A percentile compares a stretch with the other conserved stretches of the same genome.
These are phyloP conservation scores for Pholis gunnellus DNA, from an alignment of 2,113 vertebrate species.

Conservation along the genomic window DNA sequence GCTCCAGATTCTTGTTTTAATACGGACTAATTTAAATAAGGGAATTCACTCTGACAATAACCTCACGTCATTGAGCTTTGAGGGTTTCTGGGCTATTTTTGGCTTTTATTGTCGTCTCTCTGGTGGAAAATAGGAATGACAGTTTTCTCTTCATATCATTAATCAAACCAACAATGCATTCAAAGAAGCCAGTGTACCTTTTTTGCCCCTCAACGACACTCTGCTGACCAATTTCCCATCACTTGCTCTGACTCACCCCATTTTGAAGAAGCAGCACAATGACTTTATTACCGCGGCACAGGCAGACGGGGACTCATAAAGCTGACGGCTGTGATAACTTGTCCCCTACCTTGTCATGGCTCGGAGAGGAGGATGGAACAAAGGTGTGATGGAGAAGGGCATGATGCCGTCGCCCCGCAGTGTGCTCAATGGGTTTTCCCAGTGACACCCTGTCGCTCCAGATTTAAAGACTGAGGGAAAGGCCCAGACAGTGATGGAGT, in stretches of 20 bases:
- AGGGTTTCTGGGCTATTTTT: slow-evolving; percentile 52
- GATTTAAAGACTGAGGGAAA: slow-evolving; percentile 64
- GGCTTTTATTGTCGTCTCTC: slow-evolving; percentile 50
- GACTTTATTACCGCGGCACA: slow-evolving; percentile 74
- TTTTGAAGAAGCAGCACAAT: slow-evolving; percentile 65
- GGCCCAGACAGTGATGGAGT: slow-evolving; percentile 57
- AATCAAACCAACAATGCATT: slow-evolving; percentile 75
- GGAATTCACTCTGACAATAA: slow-evolving; percentile 28
- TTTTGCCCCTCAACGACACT: slow-evolving; percentile 57
- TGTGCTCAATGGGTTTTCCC: slow-evolving; percentile 61
- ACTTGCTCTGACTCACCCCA: slow-evolving; percentile 71
- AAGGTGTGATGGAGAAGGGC: slow-evolving; percentile 80
- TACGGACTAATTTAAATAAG: not conserved
- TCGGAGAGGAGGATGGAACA: slow-evolving; percentile 71
- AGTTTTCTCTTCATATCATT: slow-evolving; percentile 56
- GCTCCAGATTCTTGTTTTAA: not conserved
- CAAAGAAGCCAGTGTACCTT: slow-evolving; percentile 45
- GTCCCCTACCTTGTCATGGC: slow-evolving; percentile 72
- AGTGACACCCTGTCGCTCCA: slow-evolving; percentile 67
- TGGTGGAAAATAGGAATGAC: slow-evolving; percentile 53
- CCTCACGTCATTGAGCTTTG: slow-evolving; percentile 24
- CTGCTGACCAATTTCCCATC: slow-evolving; percentile 78
- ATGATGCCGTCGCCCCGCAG: slow-evolving; percentile 65
- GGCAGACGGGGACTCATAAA: slow-evolving; percentile 77
- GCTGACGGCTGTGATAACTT: slow-evolving; percentile 79